Conservation (phyloP, 1,140 invertebrate genomes). For the Trachelipus rathkii region DNA sequence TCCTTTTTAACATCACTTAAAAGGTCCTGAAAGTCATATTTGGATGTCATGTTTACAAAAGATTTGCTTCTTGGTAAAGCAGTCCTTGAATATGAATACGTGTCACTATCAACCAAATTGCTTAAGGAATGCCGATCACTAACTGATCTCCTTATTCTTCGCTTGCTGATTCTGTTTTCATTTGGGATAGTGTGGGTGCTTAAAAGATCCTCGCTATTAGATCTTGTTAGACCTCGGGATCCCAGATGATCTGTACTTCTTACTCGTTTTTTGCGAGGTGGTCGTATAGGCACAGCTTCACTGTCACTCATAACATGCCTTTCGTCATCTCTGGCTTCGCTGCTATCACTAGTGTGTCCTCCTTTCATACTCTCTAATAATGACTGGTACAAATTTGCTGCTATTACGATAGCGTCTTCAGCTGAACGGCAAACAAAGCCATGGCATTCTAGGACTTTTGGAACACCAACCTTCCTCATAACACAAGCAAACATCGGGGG, state of each 20-base stretch:
- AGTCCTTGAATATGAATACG: slow-evolving; percentile 33
- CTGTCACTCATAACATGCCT: slow-evolving; percentile 41
- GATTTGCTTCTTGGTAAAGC: slow-evolving; percentile 41
- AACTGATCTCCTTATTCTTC: slow-evolving; percentile 28
- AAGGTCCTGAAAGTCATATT: slow-evolving; percentile 47
- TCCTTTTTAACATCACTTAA: slow-evolving; percentile 51
- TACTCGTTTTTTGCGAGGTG: slow-evolving; percentile 33
- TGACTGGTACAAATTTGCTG: slow-evolving; percentile 80
- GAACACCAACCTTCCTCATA: slow-evolving; percentile 72
- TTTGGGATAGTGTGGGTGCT: slow-evolving; percentile 18
- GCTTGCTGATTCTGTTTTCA: slow-evolving; percentile 10
- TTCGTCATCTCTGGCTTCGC: slow-evolving; percentile 32
- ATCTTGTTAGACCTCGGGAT: slow-evolving; percentile 25
- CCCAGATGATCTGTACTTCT: neutral
- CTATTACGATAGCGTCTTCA: slow-evolving; percentile 83
- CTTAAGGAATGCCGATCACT: slow-evolving; percentile 31
- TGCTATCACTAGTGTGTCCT: slow-evolving; percentile 28
- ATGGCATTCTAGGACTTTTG: slow-evolving; percentile 78
- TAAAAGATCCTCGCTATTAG: slow-evolving; percentile 41
- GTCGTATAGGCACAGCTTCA: slow-evolving; percentile 34
- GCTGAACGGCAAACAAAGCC: slow-evolving; percentile 74
- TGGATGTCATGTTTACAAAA: slow-evolving; percentile 38
- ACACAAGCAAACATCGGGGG: slow-evolving; percentile 85
- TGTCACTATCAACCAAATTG: neutral
- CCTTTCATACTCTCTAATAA: slow-evolving; percentile 67